Base-by-base conservation (phyloP, 1,140 invertebrate species). In the Drosophila pseudoobscura region DNA sequence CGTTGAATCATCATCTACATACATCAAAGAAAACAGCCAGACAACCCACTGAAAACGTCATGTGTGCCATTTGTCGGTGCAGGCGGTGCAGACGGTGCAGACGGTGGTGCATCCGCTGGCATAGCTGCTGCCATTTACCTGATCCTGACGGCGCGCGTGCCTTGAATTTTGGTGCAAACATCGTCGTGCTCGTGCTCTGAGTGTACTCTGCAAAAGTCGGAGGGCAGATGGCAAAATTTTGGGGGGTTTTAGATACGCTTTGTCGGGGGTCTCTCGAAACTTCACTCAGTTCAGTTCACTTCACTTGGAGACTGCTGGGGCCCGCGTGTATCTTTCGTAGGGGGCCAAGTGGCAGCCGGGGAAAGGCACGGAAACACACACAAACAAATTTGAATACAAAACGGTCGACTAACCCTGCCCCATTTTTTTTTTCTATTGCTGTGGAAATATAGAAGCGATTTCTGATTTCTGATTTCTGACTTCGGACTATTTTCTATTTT, bases 111-210 rank as follows among this genome's bases (percentile, higher is more conserved):
- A 78, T 78, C 59, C 45, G 20, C 41, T 29, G 52, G 52, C 20
- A 49, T 60, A 50, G 62, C 49, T 64, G 22, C 24, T 35, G 17
- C 39, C 5, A 63, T 92, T 88, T 96, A 96, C 95, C 95, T 95
- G 95, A 93, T 63, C 90, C 90, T 79, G 94, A 94, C 50, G 94
- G 93, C 75, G 95, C 94, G 79, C 94, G 95, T 80, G 95, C 95
- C 93, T 96, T 96, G 93, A 96, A 96, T 91, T 94, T 95, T 68
- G 95, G 95, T 79, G 93, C 93, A 82, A 95, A 94, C 94, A 95
- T 95, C 92, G 94, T 73, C 24, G 73, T 57, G 43, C 39, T 44
- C 8, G 65, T 69, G 63, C 66, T 70, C 75, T 77, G 78, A 76
- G 82, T 78, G 56, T 80, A 55, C 62, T 90, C 89, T 91, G 89